phyloP scores from a whole-genome alignment of 2,113 vertebrate genomes.

The Scomber scombrus region DNA sequence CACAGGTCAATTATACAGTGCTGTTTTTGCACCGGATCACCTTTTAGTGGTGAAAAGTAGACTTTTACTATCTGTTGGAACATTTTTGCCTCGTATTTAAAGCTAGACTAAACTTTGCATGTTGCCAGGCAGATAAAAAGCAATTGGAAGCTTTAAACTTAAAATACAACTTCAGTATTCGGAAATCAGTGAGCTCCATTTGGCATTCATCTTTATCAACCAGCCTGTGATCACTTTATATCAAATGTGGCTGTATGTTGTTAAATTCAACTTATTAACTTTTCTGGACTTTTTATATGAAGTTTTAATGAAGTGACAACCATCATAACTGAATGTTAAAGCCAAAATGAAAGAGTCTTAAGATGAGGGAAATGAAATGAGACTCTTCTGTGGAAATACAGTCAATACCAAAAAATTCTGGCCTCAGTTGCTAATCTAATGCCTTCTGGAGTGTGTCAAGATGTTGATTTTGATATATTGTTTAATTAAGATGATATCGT shows the following conservation, averaged over 20 bases:
- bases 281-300: background rate
- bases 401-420: background rate
- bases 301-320: background rate
- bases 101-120: background rate
- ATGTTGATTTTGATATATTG: background rate
- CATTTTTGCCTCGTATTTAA: slow-evolving; percentile 7
- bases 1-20: slow-evolving; percentile 18
- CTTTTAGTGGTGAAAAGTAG: slow-evolving; percentile 10
- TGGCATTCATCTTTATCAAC: background rate
- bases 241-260: background rate
- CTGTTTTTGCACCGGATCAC: background rate
- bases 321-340: background rate
- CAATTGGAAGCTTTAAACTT: background rate
- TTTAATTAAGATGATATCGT: slow-evolving; percentile 4
- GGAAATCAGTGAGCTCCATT: slow-evolving; percentile 1
- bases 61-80: background rate
- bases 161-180: background rate
- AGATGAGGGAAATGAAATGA: background rate
- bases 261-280: background rate
- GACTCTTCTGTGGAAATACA: background rate
- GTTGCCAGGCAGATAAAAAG: background rate
- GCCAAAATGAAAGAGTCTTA: background rate
- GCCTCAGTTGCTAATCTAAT: background rate
- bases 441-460: background rate
- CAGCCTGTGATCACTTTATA: background rate